A percentile compares a stretch with the other conserved stretches of the same genome.
Evolutionary conservation across 2,797 vertebrate genomes (phyloP).

Genomic region (Gorsachius magnificus): DNA sequence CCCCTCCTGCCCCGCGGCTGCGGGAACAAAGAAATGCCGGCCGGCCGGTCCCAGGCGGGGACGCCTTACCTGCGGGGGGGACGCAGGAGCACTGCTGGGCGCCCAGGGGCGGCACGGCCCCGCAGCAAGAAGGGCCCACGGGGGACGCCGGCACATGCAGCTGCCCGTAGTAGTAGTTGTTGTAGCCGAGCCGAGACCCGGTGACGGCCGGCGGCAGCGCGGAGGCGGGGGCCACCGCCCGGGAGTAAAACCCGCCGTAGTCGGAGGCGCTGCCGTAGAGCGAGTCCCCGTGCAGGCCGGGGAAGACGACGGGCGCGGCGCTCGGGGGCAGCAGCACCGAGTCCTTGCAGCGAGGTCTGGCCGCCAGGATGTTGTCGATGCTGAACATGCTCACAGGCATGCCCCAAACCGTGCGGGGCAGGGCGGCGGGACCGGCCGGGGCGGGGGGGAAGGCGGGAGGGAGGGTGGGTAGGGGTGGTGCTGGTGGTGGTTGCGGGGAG

Average conservation of each 20-base stretch:
- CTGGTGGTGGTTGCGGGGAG: background rate
- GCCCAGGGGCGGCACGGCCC: conserved; percentile 84
- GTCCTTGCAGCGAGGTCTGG: conserved; percentile 93
- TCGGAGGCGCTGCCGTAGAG: conserved; percentile 83
- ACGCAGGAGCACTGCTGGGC: conserved; percentile 94
- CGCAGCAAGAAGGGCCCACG: conserved; percentile 89
- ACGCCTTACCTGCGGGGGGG: conserved; percentile 84
- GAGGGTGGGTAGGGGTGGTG: background rate
- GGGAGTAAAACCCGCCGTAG: conserved; percentile 90
- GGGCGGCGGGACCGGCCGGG: background rate
- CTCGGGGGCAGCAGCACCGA: conserved; percentile 86
- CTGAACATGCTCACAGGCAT: conserved; percentile 99
- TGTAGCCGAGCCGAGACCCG: conserved; percentile 89
- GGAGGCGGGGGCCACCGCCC: conserved; percentile 82
- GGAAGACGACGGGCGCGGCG: conserved; percentile 86
- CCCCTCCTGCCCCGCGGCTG: background rate
- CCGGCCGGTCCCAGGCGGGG: background rate
- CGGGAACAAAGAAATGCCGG: background rate
- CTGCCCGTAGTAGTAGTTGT: conserved; percentile 95
- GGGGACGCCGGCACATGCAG: conserved; percentile 89
- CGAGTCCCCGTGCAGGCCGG: conserved; percentile 84
- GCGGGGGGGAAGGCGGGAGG: background rate
- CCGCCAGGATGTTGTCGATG: conserved; percentile 97
- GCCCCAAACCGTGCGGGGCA: conserved; percentile 72
- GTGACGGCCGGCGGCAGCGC: conserved; percentile 80